Base-by-base conservation (phyloP, 2,113 vertebrate genomes). In the Nettapus auritus region DNA sequence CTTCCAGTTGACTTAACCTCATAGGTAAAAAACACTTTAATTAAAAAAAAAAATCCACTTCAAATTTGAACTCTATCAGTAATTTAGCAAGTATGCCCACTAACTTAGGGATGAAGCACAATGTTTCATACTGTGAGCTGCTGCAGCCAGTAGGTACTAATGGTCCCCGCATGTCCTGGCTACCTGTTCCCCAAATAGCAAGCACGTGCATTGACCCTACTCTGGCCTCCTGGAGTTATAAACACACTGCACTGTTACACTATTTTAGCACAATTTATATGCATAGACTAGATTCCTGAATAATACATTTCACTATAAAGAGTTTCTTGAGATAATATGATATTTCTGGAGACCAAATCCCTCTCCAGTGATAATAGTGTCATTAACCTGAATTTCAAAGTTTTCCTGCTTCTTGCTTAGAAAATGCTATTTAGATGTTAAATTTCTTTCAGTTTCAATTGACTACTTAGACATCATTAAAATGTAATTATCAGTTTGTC, bases 391-490 rank as follows among this genome's bases (percentile, higher is more conserved):
- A 71, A 91, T 77, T 82, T 93, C 21, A 26, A 71, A 34, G n/a
- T 70, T 95, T 89, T 79, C 19, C 40, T 89, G 16, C 36, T 89
- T 85, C 75, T 82, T 94, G 16, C 81, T 82, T 70, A 74, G 55
- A 67, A 64, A n/a, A 85, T 78, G 50, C 34, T 83, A 86, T 96
- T 94, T 96, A 55, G 64, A 93, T 94, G 87, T 79, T 74, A 63
- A 88, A 96, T 92, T 86, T 92, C 38, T 89, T 92, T 94, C 76
- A 28, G 16, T 86, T 95, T 94, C 74, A 94, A 40, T 46, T 89
- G 67, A 66, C 29, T 94, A 52, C 78, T 95, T 95, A 93, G 62
- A 6, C 85, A 89, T 96, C 68, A 94, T 95, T 97, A 97, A 97
- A 96, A 93, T 91, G 22, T 94, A 97, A 96, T 96, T 94, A 97